Evolutionary conservation across 2,113 vertebrate species (phyloP), one percentile per base, ranked within the genome.

Genomic region (Tyto alba): DNA sequence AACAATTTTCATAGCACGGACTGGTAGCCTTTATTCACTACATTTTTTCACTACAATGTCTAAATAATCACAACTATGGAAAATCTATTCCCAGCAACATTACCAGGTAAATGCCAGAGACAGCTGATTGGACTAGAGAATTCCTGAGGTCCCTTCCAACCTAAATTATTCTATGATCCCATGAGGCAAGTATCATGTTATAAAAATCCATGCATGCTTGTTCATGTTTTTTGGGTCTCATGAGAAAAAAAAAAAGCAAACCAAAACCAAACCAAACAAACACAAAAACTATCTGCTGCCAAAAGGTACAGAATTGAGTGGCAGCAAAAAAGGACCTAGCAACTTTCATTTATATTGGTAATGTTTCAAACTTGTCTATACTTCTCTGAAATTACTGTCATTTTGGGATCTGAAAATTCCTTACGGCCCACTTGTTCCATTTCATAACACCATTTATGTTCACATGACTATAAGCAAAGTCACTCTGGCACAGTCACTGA

Each of bases 301-400:
- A 91, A 69, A 74, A 75, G 45, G 68, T 72, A 91, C 29, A 30
- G 50, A 91, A 81, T 3, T 69, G 71, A 73, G 84, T 85, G 73
- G 90, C 77, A 93, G 60, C 12, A 62, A n/a, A 57, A 66, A 80
- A 73, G 27, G 40, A 50, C 59, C 45, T 41, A 92, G 16, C 89
- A 89, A 84, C 84, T 89, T 88, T 79, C 29, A 71, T 55, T 92
- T 87, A 34, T 22, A 57, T 45, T 29, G 45, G 41, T 91, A 92
- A 79, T 30, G 36, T n/a, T 91, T 73, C 95, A 32, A 91, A 95
- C 89, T 95, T 92, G 92, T 94, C 84, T 38, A 68, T 69, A 91
- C 92, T 96, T 57, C 95, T 95, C 95, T 30, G 6, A 95, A 92
- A 78, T 82, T 78, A 90, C 95, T 96, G 90, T 95, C 71, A 55